Base-by-base conservation (phyloP, 2,888 invertebrate species). In the Idaea aversata region DNA sequence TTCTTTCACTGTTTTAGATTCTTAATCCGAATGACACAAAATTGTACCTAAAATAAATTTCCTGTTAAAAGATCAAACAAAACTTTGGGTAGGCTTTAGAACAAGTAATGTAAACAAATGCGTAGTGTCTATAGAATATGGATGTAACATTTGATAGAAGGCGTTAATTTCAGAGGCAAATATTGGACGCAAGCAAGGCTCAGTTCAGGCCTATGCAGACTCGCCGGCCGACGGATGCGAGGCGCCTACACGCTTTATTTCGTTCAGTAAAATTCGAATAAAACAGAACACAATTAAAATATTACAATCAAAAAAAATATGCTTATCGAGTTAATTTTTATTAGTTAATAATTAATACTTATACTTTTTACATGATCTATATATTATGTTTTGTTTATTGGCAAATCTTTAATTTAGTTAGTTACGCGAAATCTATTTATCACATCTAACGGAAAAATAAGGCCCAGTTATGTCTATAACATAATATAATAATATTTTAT, bases 41-140 rank as follows among this genome's bases (percentile, higher is more conserved):
- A 90, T 90, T 91, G 90, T 88, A 88, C 87, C 87, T 88, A 82
- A 88, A 91, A 91, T 91, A 91, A 91, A 92, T 93, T 91, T 93
- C 92, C 92, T 90, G 92, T 90, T 88, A 84, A 82, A 71, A 75
- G 68, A 79, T 87, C 83, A 91, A 91, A 93, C 92, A 92, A 83
- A 85, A 82, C 78, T 75, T 82, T 81, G 82, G 81, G 76, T 76
- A 77, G 47, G 36, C 36, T 36, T 7, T 36, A 82, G 85, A 90
- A 88, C 85, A 82, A 77, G 87, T 83, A 84, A 79, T 69, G 81
- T 75, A 90, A 89, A 92, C 89, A 89, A 76, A 85, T 83, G 79
- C 80, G 82, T 83, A 83, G 81, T 86, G 85, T 88, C 86, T 87
- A 87, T 88, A 86, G 87, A 79, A 85, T 80, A 86, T 87, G 85